Base-by-base conservation (phyloP, 2,797 vertebrate genomes). In the Chelidonichthys spinosus region DNA sequence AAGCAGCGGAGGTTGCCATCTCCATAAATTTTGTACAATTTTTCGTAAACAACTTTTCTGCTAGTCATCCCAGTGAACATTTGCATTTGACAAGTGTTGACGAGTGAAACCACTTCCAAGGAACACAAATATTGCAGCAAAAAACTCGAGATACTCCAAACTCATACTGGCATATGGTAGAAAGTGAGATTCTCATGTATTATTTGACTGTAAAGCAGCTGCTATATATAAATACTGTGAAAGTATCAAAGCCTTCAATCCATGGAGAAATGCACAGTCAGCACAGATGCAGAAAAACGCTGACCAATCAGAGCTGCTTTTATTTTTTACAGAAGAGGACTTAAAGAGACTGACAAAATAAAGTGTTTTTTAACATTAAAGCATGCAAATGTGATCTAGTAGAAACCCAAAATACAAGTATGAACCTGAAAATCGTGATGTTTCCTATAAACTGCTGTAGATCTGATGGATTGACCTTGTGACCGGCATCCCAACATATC, bases 51-150 rank as follows among this genome's bases (percentile, higher is more conserved):
- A 64, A 59, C 43, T 33, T 62, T 75, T 63, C 75, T 67, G 58
- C 63, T 55, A 10, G 18, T n/a, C 4, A n/a, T 76, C 63, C 79
- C 65, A 4, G 13, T 17, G 54, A 78, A 71, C 1, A 1, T 55
- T 13, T 42, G 49, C 46, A 35, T 33, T 78, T 55, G 33, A 44
- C 25, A 49, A 59, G 59, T 72, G 58, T 63, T 72, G 68, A 75
- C 73, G 66, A 90, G 77, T 25, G 2, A 25, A 35, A 61, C 33
- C 11, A 43, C 7, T 74, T 78, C 77, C 78, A 53, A 63, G 32
- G 44, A 79, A 78, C n/a, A 25, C 25, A 25, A 25, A 25, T 25
- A 25, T 25, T 25, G 25, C 25, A 25, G 25, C 25, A 25, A 25
- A 25, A 25, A 25, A 64, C 50, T 61, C 56, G 35, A 61, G 37